Evolutionary conservation across 2,888 invertebrate species (phyloP), one percentile per base, ranked within the genome.

Genomic region (Netelia fuscicornis): DNA sequence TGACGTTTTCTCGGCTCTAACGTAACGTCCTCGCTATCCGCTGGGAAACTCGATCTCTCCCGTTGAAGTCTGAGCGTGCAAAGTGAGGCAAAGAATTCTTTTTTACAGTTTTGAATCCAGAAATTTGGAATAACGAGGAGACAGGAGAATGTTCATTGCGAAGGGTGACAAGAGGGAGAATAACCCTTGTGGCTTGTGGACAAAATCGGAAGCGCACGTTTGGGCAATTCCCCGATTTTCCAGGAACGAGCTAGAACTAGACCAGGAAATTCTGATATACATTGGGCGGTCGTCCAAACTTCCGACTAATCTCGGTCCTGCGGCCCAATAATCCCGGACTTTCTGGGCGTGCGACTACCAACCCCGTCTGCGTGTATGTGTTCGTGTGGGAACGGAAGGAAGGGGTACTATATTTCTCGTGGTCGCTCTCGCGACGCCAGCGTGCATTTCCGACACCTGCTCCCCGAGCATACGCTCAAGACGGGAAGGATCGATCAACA

Each of bases 41-140:
- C 54, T 17, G 81, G 44, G 30, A 86, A 86, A 48, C 82, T 84
- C 13, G 85, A 68, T 78, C 84, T 74, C 48, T 86, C 86, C 23
- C 85, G 79, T n/a, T 81, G 81, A 30, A 83, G 42, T 25, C 86
- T 83, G 56, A 8, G 2, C 8, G 10, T 8, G 17, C 37, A 58
- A 17, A 44, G 10, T 10, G 17, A 48, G 17, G 20, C 13, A 44
- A 20, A 13, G 9, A 5, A 11, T 0, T 2, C 17, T 25, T 62
- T 54, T 13, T 54, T 13, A 17, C 54, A n/a, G 54, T 54, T 2
- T 6, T 1, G 54, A 13, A 54, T n/a, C 17, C 10, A 17, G 17
- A 54, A 13, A 13, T 6, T 54, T 13, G n/a, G 17, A 54, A 54
- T 13, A 54, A n/a, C n/a, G 54, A 54, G n/a, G n/a, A n/a, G 17